Evolutionary conservation across 23 tunicate species (phyloP).

Genomic region (Ascidia mentula): DNA sequence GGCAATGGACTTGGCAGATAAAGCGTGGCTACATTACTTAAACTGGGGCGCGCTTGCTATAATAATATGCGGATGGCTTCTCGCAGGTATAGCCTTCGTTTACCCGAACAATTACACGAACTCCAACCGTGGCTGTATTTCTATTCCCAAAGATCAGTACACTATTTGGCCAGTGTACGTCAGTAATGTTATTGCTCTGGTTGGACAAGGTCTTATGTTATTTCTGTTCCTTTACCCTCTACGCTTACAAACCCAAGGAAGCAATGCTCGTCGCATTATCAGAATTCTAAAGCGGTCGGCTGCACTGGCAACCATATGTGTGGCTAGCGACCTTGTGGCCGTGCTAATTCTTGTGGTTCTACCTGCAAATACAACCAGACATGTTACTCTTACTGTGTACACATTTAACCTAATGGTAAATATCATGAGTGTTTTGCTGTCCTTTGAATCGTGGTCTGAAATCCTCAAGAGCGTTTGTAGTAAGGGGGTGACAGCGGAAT

Average conservation of each 20-base stretch:
- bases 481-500: too few species aligned
- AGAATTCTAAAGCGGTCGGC: conserved; percentile 7
- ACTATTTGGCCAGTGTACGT: background rate
- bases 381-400: conserved; percentile 10
- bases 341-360: background rate
- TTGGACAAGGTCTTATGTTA: conserved; percentile 15
- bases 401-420: background rate
- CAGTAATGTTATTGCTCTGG: background rate
- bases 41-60: background rate
- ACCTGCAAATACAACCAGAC: background rate
- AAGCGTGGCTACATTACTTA: background rate
- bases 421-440: background rate
- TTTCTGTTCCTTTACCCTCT: conserved; percentile 5
- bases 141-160: background rate
- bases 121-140: conserved; percentile 1
- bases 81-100: background rate
- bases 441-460: conserved; percentile 4
- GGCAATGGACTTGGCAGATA: background rate
- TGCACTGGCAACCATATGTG: background rate
- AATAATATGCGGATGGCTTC: background rate
- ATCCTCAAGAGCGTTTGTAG: too few species aligned
- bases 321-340: background rate
- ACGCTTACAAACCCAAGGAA: background rate
- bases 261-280: background rate
- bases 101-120: background rate